Conservation (phyloP, 2,113 vertebrate genomes). For the Mesocricetus auratus region DNA sequence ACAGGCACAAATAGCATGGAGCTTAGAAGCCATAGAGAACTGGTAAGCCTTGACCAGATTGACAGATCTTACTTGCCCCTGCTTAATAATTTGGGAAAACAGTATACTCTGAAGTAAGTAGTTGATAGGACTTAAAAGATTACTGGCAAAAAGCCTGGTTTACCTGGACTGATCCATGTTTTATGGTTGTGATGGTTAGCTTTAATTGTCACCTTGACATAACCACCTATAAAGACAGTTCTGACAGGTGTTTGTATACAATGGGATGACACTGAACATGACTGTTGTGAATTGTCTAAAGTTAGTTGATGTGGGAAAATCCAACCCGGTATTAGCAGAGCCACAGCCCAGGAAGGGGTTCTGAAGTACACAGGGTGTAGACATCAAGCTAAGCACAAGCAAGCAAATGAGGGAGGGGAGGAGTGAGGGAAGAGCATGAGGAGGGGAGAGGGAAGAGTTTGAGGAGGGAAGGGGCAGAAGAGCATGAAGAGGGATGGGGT, state of each 20-base stretch:
- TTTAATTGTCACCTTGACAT: background rate
- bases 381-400: background rate
- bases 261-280: background rate
- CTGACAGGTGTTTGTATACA: background rate
- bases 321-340: background rate
- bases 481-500: background rate
- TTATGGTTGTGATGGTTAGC: background rate
- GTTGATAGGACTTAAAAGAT: background rate
- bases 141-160: background rate
- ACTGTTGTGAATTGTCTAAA: background rate
- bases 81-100: background rate
- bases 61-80: background rate
- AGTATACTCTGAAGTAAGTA: background rate
- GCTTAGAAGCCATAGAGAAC: background rate
- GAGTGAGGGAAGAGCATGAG: background rate
- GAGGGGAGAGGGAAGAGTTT: too few relatives aligned
- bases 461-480: background rate
- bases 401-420: background rate
- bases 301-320: background rate
- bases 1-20: background rate
- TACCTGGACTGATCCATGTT: background rate
- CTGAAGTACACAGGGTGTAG: too few relatives aligned
- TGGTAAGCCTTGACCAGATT: background rate
- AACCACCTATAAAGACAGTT: background rate
- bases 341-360: too few relatives aligned